Base-by-base conservation (phyloP, 2,113 vertebrate species). In the Psophia crepitans region DNA sequence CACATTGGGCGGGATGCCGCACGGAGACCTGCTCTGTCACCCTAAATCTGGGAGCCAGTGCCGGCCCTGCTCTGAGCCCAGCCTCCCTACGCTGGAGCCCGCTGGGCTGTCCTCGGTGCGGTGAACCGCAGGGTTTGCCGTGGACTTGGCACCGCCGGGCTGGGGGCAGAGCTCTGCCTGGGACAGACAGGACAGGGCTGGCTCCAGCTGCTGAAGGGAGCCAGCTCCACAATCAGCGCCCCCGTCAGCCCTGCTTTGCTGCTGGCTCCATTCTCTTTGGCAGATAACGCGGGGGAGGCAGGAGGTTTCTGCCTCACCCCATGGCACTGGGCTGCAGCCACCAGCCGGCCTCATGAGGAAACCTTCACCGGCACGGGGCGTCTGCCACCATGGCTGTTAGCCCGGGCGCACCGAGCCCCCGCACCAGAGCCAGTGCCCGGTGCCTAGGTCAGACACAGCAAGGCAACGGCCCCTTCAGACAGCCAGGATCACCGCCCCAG, bases 1-100 rank as follows among this genome's bases (percentile, higher is more conserved):
- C 54, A 30, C 7, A 1, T 8, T 22, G 48, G 58, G 81, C 44
- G 43, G 23, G 58, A 8, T 12, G 28, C 32, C 2, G 14, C 9
- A 4, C 0, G 1, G 41, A 61, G 24, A 54, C n/a, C 35, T 6
- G 3, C 5, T 68, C 33, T 68, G 12, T n/a, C 1, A 0, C 24
- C 46, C 53, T 17, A 14, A 49, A n/a, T 19, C 14, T 5, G 1
- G 3, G n/a, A 57, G 33, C 49, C 58, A 64, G 73, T 6, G 2
- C 44, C 48, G 57, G 32, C 74, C 66, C 41, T 76, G 33, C 33
- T 35, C 64, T 4, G 22, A 91, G 48, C 57, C 37, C 78, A 44
- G 37, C 35, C 61, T 61, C 18, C 35, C n/a, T 5, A 2, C 3
- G 6, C 75, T 51, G 66, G 39, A 84, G 33, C 44, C 71, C 2